Percentiles rank a stretch among this genome's conserved stretches.
Conservation (phyloP, 2,888 invertebrate genomes). For the Oxyteleia sp. region DNA sequence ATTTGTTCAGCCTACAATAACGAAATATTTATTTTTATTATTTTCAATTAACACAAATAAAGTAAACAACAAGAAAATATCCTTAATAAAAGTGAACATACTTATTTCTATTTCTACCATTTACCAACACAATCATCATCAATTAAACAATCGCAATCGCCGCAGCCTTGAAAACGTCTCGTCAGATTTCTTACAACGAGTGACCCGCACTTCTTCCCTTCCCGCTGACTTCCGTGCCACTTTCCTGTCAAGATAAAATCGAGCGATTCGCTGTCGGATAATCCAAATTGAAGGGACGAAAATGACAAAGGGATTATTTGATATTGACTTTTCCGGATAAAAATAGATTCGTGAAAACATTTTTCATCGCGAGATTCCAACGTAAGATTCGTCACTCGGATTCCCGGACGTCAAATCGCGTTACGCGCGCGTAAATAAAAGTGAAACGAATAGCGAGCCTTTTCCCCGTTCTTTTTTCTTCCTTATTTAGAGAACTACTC, state of each 20-base stretch:
- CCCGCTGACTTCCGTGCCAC: too few relatives aligned
- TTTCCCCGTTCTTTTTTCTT: background rate
- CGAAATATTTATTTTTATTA: too few relatives aligned
- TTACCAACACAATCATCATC: too few relatives aligned
- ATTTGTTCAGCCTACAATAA: too few relatives aligned
- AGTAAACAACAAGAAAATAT: too few relatives aligned
- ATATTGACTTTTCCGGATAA: slow-evolving; percentile 19
- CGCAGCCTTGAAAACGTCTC: too few relatives aligned
- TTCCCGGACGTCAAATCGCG: background rate
- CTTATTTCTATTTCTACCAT: too few relatives aligned
- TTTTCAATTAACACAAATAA: too few relatives aligned
- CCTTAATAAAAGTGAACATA: too few relatives aligned
- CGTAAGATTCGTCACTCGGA: slow-evolving; percentile 9
- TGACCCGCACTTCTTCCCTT: too few relatives aligned
- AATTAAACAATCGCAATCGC: too few relatives aligned
- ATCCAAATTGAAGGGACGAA: background rate
- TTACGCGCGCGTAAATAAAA: slow-evolving; percentile 5
- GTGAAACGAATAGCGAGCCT: background rate
- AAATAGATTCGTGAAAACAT: slow-evolving; percentile 11
- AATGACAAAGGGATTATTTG: slow-evolving; percentile 21
- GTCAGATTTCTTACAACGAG: too few relatives aligned
- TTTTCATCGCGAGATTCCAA: background rate
- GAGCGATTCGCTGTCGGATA: background rate
- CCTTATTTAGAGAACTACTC: slow-evolving; percentile 5
- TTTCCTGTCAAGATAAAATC: background rate